Percentiles rank a stretch among this genome's conserved stretches.
Evolutionary conservation across 2,888 invertebrate genomes (phyloP).

Genomic region (Lasius fuliginosus): DNA sequence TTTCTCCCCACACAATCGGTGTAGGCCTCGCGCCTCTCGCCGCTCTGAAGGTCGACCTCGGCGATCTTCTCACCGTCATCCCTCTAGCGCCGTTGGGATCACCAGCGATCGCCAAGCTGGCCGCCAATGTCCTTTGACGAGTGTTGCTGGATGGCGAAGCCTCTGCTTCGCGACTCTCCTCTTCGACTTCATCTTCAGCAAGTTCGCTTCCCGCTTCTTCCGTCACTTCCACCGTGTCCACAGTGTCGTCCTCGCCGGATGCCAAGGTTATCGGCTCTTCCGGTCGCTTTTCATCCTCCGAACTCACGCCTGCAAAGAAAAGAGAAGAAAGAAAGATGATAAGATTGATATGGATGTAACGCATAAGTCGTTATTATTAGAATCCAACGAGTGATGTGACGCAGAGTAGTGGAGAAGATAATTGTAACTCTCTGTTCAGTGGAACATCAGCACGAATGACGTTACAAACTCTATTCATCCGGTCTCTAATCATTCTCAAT

Average conservation of each 20-base stretch:
- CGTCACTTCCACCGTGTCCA: constrained; percentile 79
- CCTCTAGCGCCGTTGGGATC: constrained; percentile 75
- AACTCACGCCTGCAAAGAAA: constrained; percentile 87
- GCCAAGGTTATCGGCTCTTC: constrained; percentile 79
- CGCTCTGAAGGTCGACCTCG: constrained; percentile 82
- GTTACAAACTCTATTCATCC: no score
- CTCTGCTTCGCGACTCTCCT: constrained; percentile 94
- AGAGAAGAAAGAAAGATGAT: constrained; percentile 65
- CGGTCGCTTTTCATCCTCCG: constrained; percentile 89
- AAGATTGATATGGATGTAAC: not conserved
- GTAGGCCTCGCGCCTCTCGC: constrained; percentile 87
- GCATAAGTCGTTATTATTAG: not conserved
- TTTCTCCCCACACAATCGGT: constrained; percentile 89
- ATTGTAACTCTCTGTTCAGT: no score
- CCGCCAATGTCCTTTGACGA: constrained; percentile 83
- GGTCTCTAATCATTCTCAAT: not conserved
- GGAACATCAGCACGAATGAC: no score
- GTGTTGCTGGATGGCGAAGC: constrained; percentile 90
- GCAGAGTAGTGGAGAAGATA: no score
- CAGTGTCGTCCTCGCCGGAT: constrained; percentile 80
- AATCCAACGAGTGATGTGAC: no score
- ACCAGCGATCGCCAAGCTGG: constrained; percentile 81
- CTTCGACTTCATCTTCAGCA: constrained; percentile 85
- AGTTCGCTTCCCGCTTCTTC: constrained; percentile 85
- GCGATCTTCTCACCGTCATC: constrained; percentile 81